Conservation (phyloP, 1,140 invertebrate genomes). For the Philaenus spumarius region DNA sequence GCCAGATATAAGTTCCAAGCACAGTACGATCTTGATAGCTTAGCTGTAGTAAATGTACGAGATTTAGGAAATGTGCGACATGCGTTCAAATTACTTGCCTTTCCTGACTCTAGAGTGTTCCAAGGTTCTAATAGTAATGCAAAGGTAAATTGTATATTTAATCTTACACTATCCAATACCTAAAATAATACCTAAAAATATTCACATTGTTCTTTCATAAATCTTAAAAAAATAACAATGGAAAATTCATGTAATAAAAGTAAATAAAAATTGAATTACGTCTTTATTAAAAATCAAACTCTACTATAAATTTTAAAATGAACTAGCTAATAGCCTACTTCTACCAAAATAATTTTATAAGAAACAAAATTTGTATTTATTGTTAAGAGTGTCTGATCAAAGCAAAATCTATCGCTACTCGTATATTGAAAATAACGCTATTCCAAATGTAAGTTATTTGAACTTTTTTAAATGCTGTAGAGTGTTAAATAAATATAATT, state of each 20-base stretch:
- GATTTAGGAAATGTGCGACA: slow-evolving; percentile 86
- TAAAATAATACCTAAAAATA: background rate
- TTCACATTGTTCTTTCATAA: background rate
- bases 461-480: too few relatives aligned
- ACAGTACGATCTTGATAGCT: slow-evolving; percentile 82
- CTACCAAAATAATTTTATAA: too few relatives aligned
- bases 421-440: too few relatives aligned
- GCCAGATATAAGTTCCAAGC: slow-evolving; percentile 85
- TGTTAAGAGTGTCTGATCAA: too few relatives aligned
- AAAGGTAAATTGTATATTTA: too few relatives aligned
- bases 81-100: slow-evolving; percentile 90
- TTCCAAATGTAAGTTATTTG: too few relatives aligned
- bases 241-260: background rate
- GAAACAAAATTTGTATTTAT: too few relatives aligned
- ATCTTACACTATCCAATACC: too few relatives aligned
- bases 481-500: too few relatives aligned
- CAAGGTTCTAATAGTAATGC: slow-evolving; percentile 78
- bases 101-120: slow-evolving; percentile 89
- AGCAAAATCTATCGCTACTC: too few relatives aligned
- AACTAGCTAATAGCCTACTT: too few relatives aligned
- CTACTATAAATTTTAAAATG: background rate
- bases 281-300: background rate
- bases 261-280: background rate
- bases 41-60: slow-evolving; percentile 93
- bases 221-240: background rate